Percentiles rank a stretch among this genome's conserved stretches.
Evolutionary conservation across 2,797 vertebrate species (phyloP).

Genomic region (Glossophaga mutica): DNA sequence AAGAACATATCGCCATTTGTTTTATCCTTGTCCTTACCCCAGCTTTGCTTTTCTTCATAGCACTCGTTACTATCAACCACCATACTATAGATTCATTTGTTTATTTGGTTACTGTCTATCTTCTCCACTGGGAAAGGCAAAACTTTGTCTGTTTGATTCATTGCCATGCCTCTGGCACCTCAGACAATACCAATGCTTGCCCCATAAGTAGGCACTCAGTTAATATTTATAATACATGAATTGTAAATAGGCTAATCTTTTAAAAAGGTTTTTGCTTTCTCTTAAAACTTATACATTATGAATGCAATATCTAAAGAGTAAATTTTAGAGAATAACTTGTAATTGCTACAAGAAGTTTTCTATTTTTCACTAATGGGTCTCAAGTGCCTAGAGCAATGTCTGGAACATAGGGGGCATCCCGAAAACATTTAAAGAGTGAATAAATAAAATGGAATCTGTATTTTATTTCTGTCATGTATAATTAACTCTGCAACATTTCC

Average conservation of each 20-base stretch:
- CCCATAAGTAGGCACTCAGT: background rate
- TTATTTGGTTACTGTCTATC: background rate
- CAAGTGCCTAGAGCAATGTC: background rate
- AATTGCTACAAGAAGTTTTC: background rate
- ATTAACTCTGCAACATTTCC: background rate
- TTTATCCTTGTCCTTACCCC: background rate
- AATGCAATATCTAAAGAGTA: background rate
- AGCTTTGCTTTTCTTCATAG: background rate
- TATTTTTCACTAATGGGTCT: background rate
- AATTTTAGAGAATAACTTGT: background rate
- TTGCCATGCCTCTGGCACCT: background rate
- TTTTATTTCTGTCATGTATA: background rate
- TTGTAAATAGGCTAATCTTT: background rate
- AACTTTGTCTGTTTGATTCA: background rate
- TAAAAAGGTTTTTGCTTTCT: background rate
- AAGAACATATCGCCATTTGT: background rate
- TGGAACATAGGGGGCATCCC: background rate
- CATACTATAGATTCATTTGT: background rate
- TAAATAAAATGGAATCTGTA: background rate
- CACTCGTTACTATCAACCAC: background rate
- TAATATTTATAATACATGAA: background rate
- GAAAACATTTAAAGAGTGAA: background rate
- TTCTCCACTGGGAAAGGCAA: background rate
- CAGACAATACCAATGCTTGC: background rate
- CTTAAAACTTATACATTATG: background rate